Base-by-base conservation (phyloP, 2,888 invertebrate genomes). In the Trichopria drosophilae region DNA sequence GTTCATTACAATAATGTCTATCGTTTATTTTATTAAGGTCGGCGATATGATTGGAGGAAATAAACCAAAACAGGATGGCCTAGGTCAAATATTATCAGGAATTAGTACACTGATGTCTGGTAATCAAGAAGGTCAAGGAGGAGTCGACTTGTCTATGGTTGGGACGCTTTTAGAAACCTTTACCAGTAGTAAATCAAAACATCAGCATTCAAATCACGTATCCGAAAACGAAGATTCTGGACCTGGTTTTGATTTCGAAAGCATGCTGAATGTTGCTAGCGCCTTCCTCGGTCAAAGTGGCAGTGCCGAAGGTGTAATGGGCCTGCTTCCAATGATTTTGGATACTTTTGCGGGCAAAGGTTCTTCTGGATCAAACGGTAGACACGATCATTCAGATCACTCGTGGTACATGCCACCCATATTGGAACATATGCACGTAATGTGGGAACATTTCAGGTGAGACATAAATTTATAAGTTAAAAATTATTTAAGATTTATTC, bases 391-490 rank as follows among this genome's bases (percentile, higher is more conserved):
- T 36, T 72, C 85, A 44, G 84, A 81, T 31, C 89, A 89, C 60
- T 82, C 86, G 0, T 82, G 84, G 71, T 83, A 85, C 61, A 73
- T 90, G 55, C 90, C 90, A 0, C 90, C 86, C 51, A 65, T 86
- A 72, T 67, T 84, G 72, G 85, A 85, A 63, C 81, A 85, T 58
- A 69, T 83, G 2, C 89, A 90, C 69, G 76, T 90, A 2, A 81
- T 87, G 64, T 88, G 89, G 84, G 89, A 90, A 58, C 81, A 88
- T 55, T 88, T 90, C 65, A 72, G 72, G 73, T 73, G 60, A 26
- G 20, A 23, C 7, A 20, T 12, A 22, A 20, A 20, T n/a, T 35
- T 16, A 4, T 35, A 5, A 35, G 10, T 16, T 35, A 12, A 6
- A 12, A 12, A 12, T 12, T 16, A n/a, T 35, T 35, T 6, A 40